Conservation (phyloP, 2,797 vertebrate species). For the Lepilemur ruficaudatus region DNA sequence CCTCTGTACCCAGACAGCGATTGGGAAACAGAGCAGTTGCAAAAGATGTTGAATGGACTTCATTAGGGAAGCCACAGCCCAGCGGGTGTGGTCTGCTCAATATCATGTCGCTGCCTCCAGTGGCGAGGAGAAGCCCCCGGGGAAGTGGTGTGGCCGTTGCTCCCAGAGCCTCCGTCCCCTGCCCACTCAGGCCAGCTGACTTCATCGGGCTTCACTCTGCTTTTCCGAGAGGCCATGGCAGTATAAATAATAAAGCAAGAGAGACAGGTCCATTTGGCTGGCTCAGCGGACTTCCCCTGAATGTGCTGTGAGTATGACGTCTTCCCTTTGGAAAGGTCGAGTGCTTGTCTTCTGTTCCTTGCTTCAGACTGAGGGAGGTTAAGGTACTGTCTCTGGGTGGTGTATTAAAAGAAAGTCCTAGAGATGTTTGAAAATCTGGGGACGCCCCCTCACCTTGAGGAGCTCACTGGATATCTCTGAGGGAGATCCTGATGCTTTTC, state of each 20-base stretch:
- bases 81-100: background rate
- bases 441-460: background rate
- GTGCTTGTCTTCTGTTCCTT: background rate
- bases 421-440: background rate
- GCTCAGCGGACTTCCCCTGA: background rate
- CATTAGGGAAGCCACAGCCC: constrained; percentile 18
- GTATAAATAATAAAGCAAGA: constrained; percentile 37
- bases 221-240: background rate
- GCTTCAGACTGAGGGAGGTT: background rate
- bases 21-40: constrained; percentile 50
- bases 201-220: background rate
- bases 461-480: background rate
- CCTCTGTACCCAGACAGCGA: background rate
- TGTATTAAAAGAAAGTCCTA: background rate
- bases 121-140: background rate
- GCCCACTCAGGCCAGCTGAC: background rate
- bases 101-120: background rate
- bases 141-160: background rate
- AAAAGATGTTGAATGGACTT: constrained; percentile 31
- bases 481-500: background rate
- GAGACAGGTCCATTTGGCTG: background rate
- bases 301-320: constrained; percentile 59
- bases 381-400: no score
- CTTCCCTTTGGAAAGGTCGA: background rate
- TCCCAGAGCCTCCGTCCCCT: background rate